Evolutionary conservation across 92 coral and sea anemone genomes (phyloP), one percentile per base, ranked within the genome.

Genomic region (Porites cylindrica): DNA sequence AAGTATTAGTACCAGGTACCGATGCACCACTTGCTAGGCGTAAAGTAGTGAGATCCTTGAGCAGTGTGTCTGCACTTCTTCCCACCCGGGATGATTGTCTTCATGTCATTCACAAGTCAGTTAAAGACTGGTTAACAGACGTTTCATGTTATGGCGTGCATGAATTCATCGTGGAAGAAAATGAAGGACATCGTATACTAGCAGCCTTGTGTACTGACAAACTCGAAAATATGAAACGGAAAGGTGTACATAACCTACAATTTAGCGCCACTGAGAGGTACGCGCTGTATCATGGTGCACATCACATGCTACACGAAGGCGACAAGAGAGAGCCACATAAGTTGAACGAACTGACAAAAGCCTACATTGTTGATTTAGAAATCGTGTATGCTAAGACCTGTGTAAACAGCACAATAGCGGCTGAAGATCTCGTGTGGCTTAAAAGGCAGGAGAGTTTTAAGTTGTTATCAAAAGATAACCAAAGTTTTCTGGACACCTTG

Each of bases 41-140:
- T 52, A 69, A 74, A 74, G 62, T 67, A 32, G 29, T 65, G 20
- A 71, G 72, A 53, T 76, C 88, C 47, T 61, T 81, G 5, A 51
- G 50, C 66, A 21, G 84, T 12, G 79, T 92, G 18, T 92, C 95
- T 4, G n/a, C 79, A 7, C 86, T 92, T 16, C 61, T 92, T 24
- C 93, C 90, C 9, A 59, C 86, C 60, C 76, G 75, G n/a, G 51
- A 82, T 12, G 91, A 78, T 60, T n/a, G 79, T 20, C 66, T 92
- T 10, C 85, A 90, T 38, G 78, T 86, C 56, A 81, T 90, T 74
- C 95, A 92, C 72, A 92, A 92, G 77, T 92, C 95, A 9, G 76
- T 92, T 62, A 81, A 78, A 3, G 95, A 92, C 38, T 92, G 93
- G 95, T 83, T 92, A 16, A 86, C 75, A 12, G 65, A 71, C 18